Conservation (phyloP, 2,113 vertebrate genomes). For the Potamarius usumacintae region DNA sequence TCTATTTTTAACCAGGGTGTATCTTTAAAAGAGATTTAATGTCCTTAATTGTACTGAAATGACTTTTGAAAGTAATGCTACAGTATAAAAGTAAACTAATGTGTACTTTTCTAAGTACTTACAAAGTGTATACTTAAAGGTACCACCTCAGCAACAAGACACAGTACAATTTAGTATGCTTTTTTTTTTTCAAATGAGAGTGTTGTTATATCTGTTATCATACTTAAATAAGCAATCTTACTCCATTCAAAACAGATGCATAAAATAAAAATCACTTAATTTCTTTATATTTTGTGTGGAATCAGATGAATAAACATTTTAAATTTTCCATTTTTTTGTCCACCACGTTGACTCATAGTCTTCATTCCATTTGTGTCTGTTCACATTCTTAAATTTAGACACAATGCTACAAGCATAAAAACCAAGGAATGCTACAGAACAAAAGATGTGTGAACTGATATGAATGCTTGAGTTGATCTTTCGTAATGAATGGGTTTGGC, state of each 20-base stretch:
- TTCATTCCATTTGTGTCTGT: neutral
- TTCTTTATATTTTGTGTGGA: neutral
- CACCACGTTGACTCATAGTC: too few species aligned
- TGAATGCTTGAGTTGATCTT: conserved; percentile 42
- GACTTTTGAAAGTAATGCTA: neutral
- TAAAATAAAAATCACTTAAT: neutral
- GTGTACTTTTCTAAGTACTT: neutral
- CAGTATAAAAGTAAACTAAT: neutral
- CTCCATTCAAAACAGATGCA: neutral
- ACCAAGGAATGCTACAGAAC: conserved; percentile 18
- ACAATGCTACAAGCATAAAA: conserved; percentile 1
- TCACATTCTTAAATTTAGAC: neutral
- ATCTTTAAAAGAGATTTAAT: neutral
- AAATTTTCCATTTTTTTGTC: neutral
- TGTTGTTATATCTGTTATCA: neutral
- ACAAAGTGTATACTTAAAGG: neutral
- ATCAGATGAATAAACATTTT: neutral
- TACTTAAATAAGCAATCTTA: neutral
- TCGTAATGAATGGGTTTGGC: conserved; percentile 53
- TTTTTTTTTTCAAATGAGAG: neutral
- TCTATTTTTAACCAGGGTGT: neutral
- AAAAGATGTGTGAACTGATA: conserved; percentile 41
- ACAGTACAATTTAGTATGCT: neutral
- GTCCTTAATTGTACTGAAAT: neutral
- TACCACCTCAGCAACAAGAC: neutral